Evolutionary conservation across 2,888 invertebrate species (phyloP), one percentile per base, ranked within the genome.

Genomic region (Elmis aenea): DNA sequence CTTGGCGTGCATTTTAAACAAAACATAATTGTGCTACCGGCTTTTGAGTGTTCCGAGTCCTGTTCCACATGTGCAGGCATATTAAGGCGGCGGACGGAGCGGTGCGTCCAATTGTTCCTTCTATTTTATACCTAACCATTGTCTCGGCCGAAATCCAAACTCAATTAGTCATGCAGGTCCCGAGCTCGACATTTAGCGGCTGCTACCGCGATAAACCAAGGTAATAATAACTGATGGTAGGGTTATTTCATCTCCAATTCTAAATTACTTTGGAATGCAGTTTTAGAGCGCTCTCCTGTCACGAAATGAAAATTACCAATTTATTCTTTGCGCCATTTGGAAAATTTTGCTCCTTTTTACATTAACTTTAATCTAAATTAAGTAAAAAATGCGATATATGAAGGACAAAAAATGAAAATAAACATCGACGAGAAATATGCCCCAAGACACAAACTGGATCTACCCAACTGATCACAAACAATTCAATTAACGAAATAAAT

Each of bases 21-120:
- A 54, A 53, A 53, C 46, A 49, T 51, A 52, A 51, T 50, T 46
- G 41, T 27, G 53, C 51, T 50, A 49, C 51, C 42, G 47, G 42
- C 27, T 44, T 45, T 47, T 38, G 26, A 24, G 32, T 31, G 33
- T 20, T 21, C 32, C 11, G 22, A 26, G 23, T 28, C 26, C 14
- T 21, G 29, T 14, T 30, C 30, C 18, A 12, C 24, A 13, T 23
- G 27, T 29, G 22, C 16, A 10, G 21, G 29, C 29, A 30, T 27
- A 37, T 13, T 18, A 21, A 22, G 34, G 34, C 27, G 26, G 34
- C 26, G 14, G 24, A n/a, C n/a, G n/a, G n/a, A n/a, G n/a, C n/a
- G 18, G 18, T 5, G 5, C 18, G 8, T 18, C 18, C 18, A 18
- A 18, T 18, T 18, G 5, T 18, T 11, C 20, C 22, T 22, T 22